Evolutionary conservation across 2,113 vertebrate species (phyloP).

Genomic region (Calyptomena viridis): DNA sequence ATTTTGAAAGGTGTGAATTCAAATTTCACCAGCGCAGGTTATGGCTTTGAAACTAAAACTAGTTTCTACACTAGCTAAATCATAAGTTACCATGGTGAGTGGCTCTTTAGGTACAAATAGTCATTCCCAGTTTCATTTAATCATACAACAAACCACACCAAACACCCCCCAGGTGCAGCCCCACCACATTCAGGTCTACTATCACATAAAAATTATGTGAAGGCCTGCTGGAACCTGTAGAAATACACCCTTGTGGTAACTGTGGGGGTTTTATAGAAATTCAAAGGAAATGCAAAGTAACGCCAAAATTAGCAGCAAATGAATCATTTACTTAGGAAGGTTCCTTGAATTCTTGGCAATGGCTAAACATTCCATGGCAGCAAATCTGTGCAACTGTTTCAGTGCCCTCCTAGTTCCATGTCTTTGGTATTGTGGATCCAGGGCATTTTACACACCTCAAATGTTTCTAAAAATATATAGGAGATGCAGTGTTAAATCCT

Average conservation of each 20-base stretch:
- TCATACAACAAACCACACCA: not conserved
- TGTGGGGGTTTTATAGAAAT: not conserved
- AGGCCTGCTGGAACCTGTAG: not conserved
- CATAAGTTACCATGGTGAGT: accelerated
- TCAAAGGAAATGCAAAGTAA: not conserved
- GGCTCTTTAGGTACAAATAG: not conserved
- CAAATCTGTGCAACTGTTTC: not conserved
- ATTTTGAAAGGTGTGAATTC: not conserved
- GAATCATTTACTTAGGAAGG: not conserved
- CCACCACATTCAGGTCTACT: not conserved
- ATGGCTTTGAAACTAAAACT: not conserved
- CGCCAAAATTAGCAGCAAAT: not conserved
- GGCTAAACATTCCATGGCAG: not conserved
- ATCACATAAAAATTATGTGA: not conserved
- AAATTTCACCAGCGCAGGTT: not conserved
- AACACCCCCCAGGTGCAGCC: not conserved
- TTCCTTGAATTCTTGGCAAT: not conserved
- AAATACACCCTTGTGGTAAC: not conserved
- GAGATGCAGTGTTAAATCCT: not conserved
- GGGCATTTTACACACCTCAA: not conserved
- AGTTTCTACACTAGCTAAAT: not conserved
- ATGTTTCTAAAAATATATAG: not conserved
- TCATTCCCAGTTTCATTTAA: not conserved
- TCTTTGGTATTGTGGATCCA: not conserved
- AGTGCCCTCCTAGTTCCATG: not conserved